These are phyloP conservation scores for Muraenolepis orangiensis DNA, from an alignment of 2,797 vertebrate genomes.

Conservation along the genomic window DNA sequence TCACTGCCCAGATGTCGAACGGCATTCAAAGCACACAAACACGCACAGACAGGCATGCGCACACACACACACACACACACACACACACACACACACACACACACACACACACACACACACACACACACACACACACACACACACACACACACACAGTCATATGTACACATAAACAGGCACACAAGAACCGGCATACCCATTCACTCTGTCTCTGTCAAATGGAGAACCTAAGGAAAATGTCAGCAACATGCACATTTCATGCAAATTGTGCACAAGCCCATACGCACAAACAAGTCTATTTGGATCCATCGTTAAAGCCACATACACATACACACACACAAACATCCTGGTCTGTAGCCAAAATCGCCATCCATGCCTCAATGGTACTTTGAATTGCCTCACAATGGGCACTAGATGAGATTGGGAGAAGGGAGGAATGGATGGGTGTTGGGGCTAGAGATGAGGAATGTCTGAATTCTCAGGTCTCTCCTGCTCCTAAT, in stretches of 20 bases:
- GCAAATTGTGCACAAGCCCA: not conserved
- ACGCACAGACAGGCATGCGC: not conserved
- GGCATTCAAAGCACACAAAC: too few species aligned
- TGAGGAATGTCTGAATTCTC: too few species aligned
- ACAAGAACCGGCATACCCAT: conserved; percentile 20
- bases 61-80: conserved; percentile 10
- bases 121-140: conserved; percentile 11
- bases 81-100: conserved; percentile 9
- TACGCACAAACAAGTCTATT: conserved; percentile 14
- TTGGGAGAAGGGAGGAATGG: too few species aligned
- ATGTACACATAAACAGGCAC: not conserved
- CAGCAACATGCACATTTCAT: conserved; percentile 27
- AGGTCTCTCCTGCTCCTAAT: too few species aligned
- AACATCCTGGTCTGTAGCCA: too few species aligned
- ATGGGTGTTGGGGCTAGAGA: too few species aligned
- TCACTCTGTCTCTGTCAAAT: conserved; percentile 20
- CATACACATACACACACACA: not conserved
- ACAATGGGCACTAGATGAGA: too few species aligned
- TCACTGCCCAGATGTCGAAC: too few species aligned
- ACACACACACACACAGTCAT: conserved; percentile 6
- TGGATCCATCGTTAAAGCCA: too few species aligned
- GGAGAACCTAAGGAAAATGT: conserved; percentile 34
- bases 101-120: conserved; percentile 6
- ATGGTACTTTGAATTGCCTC: too few species aligned
- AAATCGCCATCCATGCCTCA: too few species aligned